Evolutionary conservation across 30 jellyfish, hydroid and myxozoan genomes (phyloP).

Genomic region (Hydra vulgaris): DNA sequence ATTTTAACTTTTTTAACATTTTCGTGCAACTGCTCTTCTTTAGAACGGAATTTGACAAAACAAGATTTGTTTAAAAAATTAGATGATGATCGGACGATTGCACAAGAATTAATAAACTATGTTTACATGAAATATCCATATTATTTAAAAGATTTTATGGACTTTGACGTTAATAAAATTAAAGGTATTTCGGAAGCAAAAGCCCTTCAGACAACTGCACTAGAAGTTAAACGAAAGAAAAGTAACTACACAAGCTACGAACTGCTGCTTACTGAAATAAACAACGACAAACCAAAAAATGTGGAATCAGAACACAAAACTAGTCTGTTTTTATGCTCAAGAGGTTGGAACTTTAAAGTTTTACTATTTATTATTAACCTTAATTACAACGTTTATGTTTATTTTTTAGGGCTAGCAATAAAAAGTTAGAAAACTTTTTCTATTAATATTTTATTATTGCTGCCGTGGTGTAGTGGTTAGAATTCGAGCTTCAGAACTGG

Average conservation of each 20-base stretch:
- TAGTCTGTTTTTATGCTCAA: constrained; percentile 1
- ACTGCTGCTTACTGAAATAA: not conserved
- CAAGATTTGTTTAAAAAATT: not conserved
- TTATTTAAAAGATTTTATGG: not conserved
- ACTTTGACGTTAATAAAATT: not conserved
- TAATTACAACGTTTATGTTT: no score
- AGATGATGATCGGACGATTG: not conserved
- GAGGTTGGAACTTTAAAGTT: no score
- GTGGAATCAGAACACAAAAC: not conserved
- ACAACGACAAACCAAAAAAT: not conserved
- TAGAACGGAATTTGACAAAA: not conserved
- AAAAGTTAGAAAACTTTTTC: no score
- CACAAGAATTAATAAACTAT: not conserved
- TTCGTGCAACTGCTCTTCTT: not conserved
- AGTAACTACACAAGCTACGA: not conserved
- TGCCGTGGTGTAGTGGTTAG: no score
- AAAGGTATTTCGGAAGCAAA: not conserved
- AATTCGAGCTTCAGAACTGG: no score
- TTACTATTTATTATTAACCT: no score
- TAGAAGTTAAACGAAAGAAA: not conserved
- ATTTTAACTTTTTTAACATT: not conserved
- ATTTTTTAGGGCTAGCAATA: no score
- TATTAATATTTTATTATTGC: no score
- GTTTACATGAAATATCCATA: not conserved
- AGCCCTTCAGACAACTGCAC: not conserved